These are phyloP conservation scores for Mechanitis mazaeus DNA, from an alignment of 2,888 invertebrate species.

Conservation along the genomic window DNA sequence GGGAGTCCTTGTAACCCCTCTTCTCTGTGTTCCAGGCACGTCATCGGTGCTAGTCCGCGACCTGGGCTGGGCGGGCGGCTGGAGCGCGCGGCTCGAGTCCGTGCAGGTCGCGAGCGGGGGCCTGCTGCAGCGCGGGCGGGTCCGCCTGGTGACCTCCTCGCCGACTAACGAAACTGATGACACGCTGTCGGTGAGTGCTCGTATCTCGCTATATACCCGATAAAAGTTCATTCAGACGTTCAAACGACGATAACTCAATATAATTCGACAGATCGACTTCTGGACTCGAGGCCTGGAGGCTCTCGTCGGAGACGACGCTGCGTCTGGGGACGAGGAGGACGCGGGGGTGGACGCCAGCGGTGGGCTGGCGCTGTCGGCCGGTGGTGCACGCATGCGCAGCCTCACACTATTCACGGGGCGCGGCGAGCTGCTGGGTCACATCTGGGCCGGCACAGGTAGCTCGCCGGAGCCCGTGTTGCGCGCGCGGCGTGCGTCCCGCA, in stretches of 20 bases:
- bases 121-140: conserved; percentile 49
- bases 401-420: conserved; percentile 41
- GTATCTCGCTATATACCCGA: background rate
- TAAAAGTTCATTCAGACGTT: background rate
- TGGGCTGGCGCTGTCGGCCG: conserved; percentile 45
- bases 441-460: conserved; percentile 61
- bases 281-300: conserved; percentile 48
- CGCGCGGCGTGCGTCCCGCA: conserved; percentile 32
- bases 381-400: conserved; percentile 42
- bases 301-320: conserved; percentile 29
- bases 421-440: conserved; percentile 57
- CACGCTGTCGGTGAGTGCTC: conserved; percentile 19
- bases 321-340: conserved; percentile 26
- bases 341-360: conserved; percentile 37
- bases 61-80: conserved; percentile 38
- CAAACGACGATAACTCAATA: too few relatives aligned
- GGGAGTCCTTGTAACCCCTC: background rate
- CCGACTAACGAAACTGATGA: conserved; percentile 24
- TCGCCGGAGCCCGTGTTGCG: conserved; percentile 50
- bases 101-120: conserved; percentile 49
- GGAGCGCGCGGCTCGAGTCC: conserved; percentile 44
- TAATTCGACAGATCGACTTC: conserved; percentile 38
- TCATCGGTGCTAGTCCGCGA: conserved; percentile 45
- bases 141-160: conserved; percentile 36
- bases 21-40: conserved; percentile 25